A percentile compares a stretch with the other conserved stretches of the same genome.
Evolutionary conservation across 2,113 vertebrate species (phyloP).

Genomic region (Deroptyus accipitrinus): DNA sequence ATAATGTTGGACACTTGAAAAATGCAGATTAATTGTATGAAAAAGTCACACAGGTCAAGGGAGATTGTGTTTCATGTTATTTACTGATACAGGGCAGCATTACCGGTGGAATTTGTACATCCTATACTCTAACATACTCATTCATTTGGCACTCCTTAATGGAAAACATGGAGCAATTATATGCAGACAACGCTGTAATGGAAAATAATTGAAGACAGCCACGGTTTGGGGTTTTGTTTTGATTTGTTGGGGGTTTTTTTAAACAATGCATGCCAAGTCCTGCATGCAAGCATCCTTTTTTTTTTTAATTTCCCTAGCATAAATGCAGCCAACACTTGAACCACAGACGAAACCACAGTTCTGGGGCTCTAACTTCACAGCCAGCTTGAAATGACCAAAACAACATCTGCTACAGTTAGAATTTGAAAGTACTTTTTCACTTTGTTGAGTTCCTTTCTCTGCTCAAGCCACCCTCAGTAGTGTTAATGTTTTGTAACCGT

Average conservation of each 20-base stretch:
- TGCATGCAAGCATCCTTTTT: slow-evolving; percentile 48
- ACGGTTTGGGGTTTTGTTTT: slow-evolving; percentile 28
- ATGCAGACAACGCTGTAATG: slow-evolving; percentile 73
- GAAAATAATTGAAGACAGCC: slow-evolving; percentile 70
- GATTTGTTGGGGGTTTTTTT: neutral
- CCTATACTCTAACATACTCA: slow-evolving; percentile 17
- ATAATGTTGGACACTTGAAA: slow-evolving; percentile 35
- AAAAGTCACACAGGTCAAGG: slow-evolving; percentile 1
- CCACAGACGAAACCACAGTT: slow-evolving; percentile 62
- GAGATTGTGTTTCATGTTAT: slow-evolving; percentile 30
- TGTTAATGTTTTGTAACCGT: slow-evolving; percentile 32
- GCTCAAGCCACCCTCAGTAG: neutral
- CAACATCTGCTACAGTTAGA: slow-evolving; percentile 67
- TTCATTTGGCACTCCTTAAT: slow-evolving; percentile 66
- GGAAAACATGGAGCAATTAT: slow-evolving; percentile 73
- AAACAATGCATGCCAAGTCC: slow-evolving; percentile 61
- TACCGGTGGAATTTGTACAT: slow-evolving; percentile 39
- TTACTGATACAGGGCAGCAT: slow-evolving; percentile 45
- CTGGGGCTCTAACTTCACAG: slow-evolving; percentile 61
- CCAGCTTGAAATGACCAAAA: slow-evolving; percentile 75
- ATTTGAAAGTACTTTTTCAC: slow-evolving; percentile 38
- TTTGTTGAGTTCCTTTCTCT: slow-evolving; percentile 31
- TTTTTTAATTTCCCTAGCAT: neutral
- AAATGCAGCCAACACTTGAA: slow-evolving; percentile 58
- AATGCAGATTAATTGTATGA: neutral